Conservation (phyloP, 2,113 vertebrate genomes). For the Cathartes aura region DNA sequence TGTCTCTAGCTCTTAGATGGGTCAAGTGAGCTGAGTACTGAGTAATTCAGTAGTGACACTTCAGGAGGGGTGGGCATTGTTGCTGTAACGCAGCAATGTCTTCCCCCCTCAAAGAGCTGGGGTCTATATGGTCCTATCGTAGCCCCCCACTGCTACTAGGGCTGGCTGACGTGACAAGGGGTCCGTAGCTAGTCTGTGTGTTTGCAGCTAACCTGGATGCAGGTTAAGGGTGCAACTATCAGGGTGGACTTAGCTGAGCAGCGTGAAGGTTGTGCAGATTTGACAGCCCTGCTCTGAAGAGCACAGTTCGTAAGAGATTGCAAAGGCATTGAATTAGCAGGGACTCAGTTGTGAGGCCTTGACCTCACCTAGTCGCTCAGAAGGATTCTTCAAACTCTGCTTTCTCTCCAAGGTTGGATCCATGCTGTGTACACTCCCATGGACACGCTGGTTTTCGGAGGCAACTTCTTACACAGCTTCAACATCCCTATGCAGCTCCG, state of each 20-base stretch:
- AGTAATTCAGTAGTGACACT: neutral
- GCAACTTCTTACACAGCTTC: slow-evolving; percentile 98
- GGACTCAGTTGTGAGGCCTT: neutral
- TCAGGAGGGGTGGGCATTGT: too few relatives aligned
- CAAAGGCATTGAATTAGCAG: neutral
- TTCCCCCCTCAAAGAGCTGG: neutral
- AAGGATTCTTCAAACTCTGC: neutral
- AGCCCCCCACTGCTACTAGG: neutral
- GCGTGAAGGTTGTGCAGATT: too few relatives aligned
- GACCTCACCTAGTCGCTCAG: neutral
- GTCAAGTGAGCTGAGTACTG: neutral
- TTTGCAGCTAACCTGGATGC: neutral
- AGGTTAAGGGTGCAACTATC: neutral
- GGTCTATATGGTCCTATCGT: neutral
- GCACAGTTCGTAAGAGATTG: neutral
- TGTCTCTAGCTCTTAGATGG: neutral
- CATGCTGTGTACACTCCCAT: slow-evolving; percentile 98
- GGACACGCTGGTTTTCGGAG: slow-evolving; percentile 95
- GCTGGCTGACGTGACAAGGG: neutral
- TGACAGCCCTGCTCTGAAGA: neutral
- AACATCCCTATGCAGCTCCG: slow-evolving; percentile 99
- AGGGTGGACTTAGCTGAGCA: neutral
- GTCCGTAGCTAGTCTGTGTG: neutral
- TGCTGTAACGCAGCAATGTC: neutral
- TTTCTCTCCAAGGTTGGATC: slow-evolving; percentile 88